phyloP scores from a whole-genome alignment of 1,140 invertebrate genomes.

The Onthophagus taurus region DNA sequence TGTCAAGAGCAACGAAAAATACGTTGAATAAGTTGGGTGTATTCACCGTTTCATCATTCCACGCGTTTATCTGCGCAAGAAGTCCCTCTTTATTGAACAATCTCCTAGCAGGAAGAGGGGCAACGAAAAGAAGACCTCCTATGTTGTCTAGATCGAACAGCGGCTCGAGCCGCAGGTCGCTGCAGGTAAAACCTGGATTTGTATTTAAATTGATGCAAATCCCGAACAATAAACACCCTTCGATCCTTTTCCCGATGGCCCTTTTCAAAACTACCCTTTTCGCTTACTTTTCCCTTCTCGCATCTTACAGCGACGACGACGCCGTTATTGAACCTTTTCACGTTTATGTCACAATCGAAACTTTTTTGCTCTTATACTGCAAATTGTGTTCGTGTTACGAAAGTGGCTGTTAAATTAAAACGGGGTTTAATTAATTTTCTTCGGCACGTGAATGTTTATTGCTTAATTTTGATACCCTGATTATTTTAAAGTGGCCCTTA shows the following conservation, averaged over 20 bases:
- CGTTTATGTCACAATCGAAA: too few relatives aligned
- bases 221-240: too few relatives aligned
- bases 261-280: neutral
- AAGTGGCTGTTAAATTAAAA: too few relatives aligned
- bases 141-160: slow-evolving; percentile 82
- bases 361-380: too few relatives aligned
- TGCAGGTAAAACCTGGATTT: slow-evolving; percentile 49
- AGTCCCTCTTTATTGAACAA: slow-evolving; percentile 88
- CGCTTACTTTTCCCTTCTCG: neutral
- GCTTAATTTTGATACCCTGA: too few relatives aligned
- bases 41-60: slow-evolving; percentile 95
- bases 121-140: slow-evolving; percentile 77
- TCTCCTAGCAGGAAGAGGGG: slow-evolving; percentile 78
- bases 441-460: too few relatives aligned
- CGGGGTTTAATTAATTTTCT: too few relatives aligned
- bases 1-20: slow-evolving; percentile 88
- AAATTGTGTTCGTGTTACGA: too few relatives aligned
- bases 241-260: too few relatives aligned
- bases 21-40: slow-evolving; percentile 91
- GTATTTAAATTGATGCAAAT: slow-evolving; percentile 2
- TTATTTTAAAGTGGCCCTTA: too few relatives aligned
- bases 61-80: slow-evolving; percentile 93
- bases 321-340: too few relatives aligned
- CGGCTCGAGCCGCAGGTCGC: slow-evolving; percentile 67
- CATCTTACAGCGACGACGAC: too few relatives aligned